phyloP scores from a whole-genome alignment of 30 jellyfish, hydroid and myxozoan species.

The Catostylus mosaicus region DNA sequence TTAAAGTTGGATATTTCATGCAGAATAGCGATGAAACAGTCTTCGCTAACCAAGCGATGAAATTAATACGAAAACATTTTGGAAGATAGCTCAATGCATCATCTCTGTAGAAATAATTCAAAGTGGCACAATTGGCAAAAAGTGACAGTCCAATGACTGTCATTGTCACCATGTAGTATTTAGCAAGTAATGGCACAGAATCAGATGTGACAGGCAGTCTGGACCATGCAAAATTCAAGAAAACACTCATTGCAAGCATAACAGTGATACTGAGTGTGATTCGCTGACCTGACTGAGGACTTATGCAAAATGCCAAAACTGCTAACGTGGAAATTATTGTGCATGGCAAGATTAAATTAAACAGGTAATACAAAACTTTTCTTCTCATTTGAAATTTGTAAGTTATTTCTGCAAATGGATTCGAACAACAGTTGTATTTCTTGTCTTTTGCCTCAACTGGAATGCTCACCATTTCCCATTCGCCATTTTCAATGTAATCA shows the following conservation, averaged over 20 bases:
- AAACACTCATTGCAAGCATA: slow-evolving; percentile 83
- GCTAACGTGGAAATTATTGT: slow-evolving; percentile 74
- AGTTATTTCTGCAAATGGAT: slow-evolving; percentile 56
- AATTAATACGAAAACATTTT: slow-evolving; percentile 58
- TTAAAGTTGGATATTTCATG: slow-evolving; percentile 56
- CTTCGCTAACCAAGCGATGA: slow-evolving; percentile 70
- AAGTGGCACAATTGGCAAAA: slow-evolving; percentile 76
- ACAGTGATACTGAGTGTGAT: slow-evolving; percentile 77
- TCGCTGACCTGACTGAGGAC: slow-evolving; percentile 76
- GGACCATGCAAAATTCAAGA: slow-evolving; percentile 77
- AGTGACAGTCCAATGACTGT: slow-evolving; percentile 76
- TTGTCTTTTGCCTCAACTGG: slow-evolving; percentile 52
- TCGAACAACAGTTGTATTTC: slow-evolving; percentile 63
- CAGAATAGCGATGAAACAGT: slow-evolving; percentile 63
- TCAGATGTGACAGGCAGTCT: slow-evolving; percentile 85
- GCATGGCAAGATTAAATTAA: slow-evolving; percentile 73
- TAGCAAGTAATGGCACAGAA: slow-evolving; percentile 75
- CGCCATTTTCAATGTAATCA: slow-evolving; percentile 78
- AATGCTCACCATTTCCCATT: slow-evolving; percentile 68
- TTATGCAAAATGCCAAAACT: slow-evolving; percentile 74
- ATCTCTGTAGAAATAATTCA: slow-evolving; percentile 79
- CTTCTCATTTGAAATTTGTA: slow-evolving; percentile 74
- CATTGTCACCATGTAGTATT: slow-evolving; percentile 79
- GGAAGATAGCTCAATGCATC: slow-evolving; percentile 75
- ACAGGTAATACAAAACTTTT: slow-evolving; percentile 60